Evolutionary conservation across 2,888 invertebrate species (phyloP), one percentile per base, ranked within the genome.

Genomic region (Napeogenes sylphis): DNA sequence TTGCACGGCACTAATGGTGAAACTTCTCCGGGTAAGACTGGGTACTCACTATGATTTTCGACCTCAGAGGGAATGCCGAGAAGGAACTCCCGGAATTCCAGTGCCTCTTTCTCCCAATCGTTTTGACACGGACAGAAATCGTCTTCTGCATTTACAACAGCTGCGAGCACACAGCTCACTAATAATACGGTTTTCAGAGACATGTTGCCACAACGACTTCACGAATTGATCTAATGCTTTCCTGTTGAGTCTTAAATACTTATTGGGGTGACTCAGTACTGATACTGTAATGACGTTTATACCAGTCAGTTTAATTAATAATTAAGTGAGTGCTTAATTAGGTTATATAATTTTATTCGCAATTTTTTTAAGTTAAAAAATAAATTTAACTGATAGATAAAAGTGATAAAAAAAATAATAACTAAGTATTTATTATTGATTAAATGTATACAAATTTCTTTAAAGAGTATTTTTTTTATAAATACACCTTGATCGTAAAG

Each of bases 1-100:
- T 75, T 73, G 58, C 79, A 79, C 0, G 72, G 70, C 0, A 71
- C 66, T 0, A 72, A 21, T 0, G 77, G 75, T 0, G 73, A 70
- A 0, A 79, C 51, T 3, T 75, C 61, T 0, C 72, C 77, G 0
- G 79, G 73, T 0, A 73, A 3, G 0, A 74, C 67, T 0, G 73
- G 70, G 2, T 69, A 69, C 1, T 68, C 53, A 5, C 56, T 46
- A 2, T 21, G 21, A 21, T 59, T 32, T 12, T 67, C 61, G 0
- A 55, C 45, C 10, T 67, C 55, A 4, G 59, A 2, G 3, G 69
- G 58, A 14, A 64, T 12, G 32, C 65, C 61, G 13, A 64, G 56
- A 1, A 74, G 55, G 14, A 70, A 72, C 5, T 69, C 51, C 63
- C 65, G 71, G 0, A 75, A 33, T 0, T 69, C 67, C 2, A 71